Base-by-base conservation (phyloP, 2,888 invertebrate species). In the Dicyrtomina minuta region DNA sequence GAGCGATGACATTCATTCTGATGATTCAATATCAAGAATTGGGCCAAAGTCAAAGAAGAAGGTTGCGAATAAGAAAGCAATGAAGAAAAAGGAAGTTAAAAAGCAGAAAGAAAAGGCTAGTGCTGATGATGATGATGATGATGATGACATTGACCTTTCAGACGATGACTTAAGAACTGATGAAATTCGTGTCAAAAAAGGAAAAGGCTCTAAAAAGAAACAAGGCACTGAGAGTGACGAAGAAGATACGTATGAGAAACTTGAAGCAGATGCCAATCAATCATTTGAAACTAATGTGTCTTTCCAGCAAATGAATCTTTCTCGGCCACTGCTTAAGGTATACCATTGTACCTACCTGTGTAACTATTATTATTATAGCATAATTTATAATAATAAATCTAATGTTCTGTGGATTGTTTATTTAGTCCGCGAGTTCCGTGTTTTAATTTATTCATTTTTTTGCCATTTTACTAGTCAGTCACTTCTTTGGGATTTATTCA, bases 251-350 rank as follows among this genome's bases (percentile, higher is more conserved):
- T 56, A 65, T 33, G 69, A 66, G 39, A 65, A 66, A 33, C 33
- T 55, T n/a, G 62, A 66, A 22, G 81, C 82, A 51, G 87, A 88
- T 13, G 86, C 87, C 8, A 79, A 74, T 39, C 68, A 72, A 33
- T 60, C 79, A 0, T 80, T 80, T 1, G 88, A 90, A 72, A 87
- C 88, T 64, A 84, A 88, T 71, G 83, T 86, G 1, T 88, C 90
- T 0, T 93, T 93, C 81, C 92, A 94, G 81, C 93, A 96, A 84
- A 96, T 99, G 95, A 96, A 97, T 83, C 84, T 98, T 26, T 97
- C 97, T 0, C 85, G 97, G 70, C 97, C 97, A 0, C 83, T 99
- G 39, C 85, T 98, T 80, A 95, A 96, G 81, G 87, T 87, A 81
- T 17, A 12, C 13, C 8, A 51, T 8, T 51, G n/a, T 17, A 51